Base-by-base conservation (phyloP, 2,888 invertebrate genomes). In the Cephalotes varians region DNA sequence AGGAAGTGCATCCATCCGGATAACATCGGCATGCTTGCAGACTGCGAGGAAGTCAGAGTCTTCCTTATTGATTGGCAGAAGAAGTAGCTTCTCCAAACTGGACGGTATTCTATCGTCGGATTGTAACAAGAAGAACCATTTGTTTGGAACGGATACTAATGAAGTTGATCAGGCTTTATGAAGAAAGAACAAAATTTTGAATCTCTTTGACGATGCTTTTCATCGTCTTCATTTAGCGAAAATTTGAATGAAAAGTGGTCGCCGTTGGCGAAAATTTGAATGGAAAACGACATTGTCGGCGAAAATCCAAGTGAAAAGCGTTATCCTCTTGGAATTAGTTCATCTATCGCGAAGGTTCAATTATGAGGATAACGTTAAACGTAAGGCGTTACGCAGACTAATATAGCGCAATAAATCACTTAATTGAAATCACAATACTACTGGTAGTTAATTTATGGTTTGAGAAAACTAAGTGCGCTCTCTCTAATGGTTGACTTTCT, bases 381-480 rank as follows among this genome's bases (percentile, higher is more conserved):
- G 76, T 7, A 28, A 21, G 40, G 25, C 76, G 28, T 76, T 76
- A 54, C 40, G 64, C 76, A 6, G 51, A 34, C 67, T 67, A 77
- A 67, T 77, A 31, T 40, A 6, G 77, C 25, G 44, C 12, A 9
- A 69, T 79, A 71, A 69, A 76, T 76, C 67, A 67, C 34, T 44
- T 71, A 79, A 79, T 79, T 77, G 69, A 79, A 79, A 79, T 79
- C 77, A 56, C 56, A 71, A 79, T 69, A 67, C 21, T 69, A 31
- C 34, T 21, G 12, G 15, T 25, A 31, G 64, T 56, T 71, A 79
- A 71, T 44, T 71, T 56, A 56, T 56, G 71, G 71, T 47, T 44
- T 15, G 18, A 47, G 56, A 7, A 31, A 40, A 44, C 28, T 28
- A 40, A 79, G 56, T 25, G 37, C 64, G 65, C 56, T 58, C 44